Percentiles rank a stretch among this genome's conserved stretches.
Evolutionary conservation across 2,797 vertebrate genomes (phyloP).

Genomic region (Bryconaethiops microstoma): DNA sequence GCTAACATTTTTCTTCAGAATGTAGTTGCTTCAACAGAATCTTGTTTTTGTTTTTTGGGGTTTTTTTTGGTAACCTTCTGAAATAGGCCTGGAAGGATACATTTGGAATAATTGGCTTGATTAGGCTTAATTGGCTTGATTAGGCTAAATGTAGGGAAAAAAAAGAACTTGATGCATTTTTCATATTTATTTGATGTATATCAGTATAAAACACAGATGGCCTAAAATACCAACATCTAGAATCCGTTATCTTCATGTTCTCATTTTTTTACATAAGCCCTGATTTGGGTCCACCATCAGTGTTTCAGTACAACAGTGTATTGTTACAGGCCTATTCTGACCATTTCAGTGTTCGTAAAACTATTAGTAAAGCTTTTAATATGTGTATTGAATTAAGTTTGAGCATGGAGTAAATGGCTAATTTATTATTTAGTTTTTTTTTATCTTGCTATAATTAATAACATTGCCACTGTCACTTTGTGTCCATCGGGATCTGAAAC

Average conservation of each 20-base stretch:
- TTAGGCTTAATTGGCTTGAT: neutral
- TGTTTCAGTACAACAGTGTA: neutral
- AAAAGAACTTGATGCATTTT: neutral
- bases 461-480: constrained; percentile 25
- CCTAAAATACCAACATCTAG: neutral
- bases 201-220: neutral
- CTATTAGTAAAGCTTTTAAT: neutral
- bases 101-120: neutral
- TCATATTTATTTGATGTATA: neutral
- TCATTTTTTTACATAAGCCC: neutral
- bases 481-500: constrained; percentile 35
- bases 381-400: constrained; percentile 13
- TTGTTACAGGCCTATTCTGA: constrained; percentile 21
- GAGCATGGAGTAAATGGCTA: constrained; percentile 30
- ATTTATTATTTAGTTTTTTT: constrained; percentile 27
- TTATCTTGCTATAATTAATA: constrained; percentile 26
- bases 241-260: neutral
- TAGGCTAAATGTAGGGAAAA: neutral
- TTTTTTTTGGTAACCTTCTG: neutral
- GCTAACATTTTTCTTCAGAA: neutral
- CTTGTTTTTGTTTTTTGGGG: constrained; percentile 8
- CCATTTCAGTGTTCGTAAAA: constrained; percentile 27
- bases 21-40: constrained; percentile 1
- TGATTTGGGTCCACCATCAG: neutral
- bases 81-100: constrained; percentile 21